Evolutionary conservation across 1,140 invertebrate species (phyloP).

Genomic region (Trichogramma pretiosum): DNA sequence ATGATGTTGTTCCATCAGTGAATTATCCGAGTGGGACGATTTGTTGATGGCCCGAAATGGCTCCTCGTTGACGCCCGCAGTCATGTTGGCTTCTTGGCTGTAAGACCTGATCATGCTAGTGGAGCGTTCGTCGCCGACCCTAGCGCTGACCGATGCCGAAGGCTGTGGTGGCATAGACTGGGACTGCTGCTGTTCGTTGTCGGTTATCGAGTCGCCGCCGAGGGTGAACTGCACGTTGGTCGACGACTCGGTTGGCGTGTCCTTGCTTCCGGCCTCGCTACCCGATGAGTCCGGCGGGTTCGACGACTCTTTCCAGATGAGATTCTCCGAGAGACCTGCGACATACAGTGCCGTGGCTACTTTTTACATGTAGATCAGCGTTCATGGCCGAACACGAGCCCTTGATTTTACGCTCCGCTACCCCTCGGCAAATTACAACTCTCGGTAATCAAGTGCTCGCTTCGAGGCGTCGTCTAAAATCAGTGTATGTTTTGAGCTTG

Average conservation of each 20-base stretch:
- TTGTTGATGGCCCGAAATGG: constrained; percentile 26
- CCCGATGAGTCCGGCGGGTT: constrained; percentile 41
- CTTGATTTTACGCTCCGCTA: no score
- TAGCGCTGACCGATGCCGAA: no score
- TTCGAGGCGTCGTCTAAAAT: no score
- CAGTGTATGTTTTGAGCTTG: no score
- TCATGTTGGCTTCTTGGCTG: constrained; percentile 40
- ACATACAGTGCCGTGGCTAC: no score
- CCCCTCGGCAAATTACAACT: no score
- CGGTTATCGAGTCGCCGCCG: constrained; percentile 27
- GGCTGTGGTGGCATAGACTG: no score
- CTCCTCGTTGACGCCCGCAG: constrained; percentile 25
- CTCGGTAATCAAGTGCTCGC: no score
- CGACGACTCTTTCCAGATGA: constrained; percentile 42
- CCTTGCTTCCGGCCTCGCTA: constrained; percentile 40
- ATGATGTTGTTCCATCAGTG: constrained; percentile 26
- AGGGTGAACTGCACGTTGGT: constrained; percentile 34
- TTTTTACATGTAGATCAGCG: no score
- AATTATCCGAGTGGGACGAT: constrained; percentile 45
- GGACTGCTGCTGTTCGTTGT: constrained; percentile 15
- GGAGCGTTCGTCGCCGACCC: neutral
- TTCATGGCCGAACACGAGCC: no score
- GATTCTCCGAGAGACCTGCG: constrained; percentile 34
- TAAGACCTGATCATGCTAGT: constrained; percentile 31
- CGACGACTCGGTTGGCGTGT: constrained; percentile 35